These are phyloP conservation scores for Anguilla anguilla DNA, from an alignment of 2,797 vertebrate species.

Conservation along the genomic window DNA sequence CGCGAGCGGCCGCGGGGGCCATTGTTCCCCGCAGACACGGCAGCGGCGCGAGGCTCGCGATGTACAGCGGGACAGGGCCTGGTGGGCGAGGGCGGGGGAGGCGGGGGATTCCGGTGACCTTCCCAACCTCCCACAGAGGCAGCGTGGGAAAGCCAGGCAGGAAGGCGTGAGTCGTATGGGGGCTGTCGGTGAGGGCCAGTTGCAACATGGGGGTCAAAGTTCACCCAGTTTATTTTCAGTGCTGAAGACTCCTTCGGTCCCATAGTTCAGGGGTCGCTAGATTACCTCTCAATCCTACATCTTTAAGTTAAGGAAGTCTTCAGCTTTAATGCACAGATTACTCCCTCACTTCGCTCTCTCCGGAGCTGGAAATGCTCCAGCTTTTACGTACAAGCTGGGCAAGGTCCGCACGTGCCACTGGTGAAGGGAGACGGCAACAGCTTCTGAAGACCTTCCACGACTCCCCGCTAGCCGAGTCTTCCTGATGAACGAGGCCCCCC, in stretches of 20 bases:
- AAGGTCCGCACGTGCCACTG: background rate
- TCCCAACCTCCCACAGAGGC: slow-evolving; percentile 38
- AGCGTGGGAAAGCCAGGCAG: slow-evolving; percentile 25
- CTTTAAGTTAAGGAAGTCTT: background rate
- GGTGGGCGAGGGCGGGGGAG: slow-evolving; percentile 31
- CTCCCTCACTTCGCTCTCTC: background rate
- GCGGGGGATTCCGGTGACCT: slow-evolving; percentile 39
- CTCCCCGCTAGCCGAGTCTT: background rate
- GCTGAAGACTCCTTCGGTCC: background rate
- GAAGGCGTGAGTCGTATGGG: background rate
- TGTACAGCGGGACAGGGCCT: slow-evolving; percentile 26
- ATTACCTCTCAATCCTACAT: background rate
- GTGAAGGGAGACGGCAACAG: slow-evolving; percentile 33
- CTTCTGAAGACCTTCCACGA: slow-evolving; percentile 4
- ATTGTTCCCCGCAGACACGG: slow-evolving; percentile 18
- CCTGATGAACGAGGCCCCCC: slow-evolving; percentile 11
- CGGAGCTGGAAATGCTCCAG: background rate
- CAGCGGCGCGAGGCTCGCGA: background rate
- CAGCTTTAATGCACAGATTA: background rate
- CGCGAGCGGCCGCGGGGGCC: background rate
- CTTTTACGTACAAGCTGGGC: background rate
- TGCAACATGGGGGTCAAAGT: background rate
- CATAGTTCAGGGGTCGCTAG: background rate
- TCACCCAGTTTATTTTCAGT: background rate
- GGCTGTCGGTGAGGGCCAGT: background rate